phyloP scores from a whole-genome alignment of 2,113 vertebrate genomes.

The Catagonus wagneri region DNA sequence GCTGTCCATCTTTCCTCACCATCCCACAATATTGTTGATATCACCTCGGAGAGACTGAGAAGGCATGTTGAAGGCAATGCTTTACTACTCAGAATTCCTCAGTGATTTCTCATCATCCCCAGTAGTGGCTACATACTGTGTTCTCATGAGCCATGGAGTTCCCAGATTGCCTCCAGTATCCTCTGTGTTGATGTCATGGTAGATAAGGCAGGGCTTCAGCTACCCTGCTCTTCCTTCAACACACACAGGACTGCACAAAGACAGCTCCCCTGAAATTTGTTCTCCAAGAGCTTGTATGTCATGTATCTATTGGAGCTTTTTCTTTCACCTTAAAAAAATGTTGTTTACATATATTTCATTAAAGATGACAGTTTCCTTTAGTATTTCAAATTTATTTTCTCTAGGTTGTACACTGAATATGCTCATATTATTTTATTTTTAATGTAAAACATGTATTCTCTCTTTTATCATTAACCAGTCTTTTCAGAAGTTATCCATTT shows the following conservation, averaged over 20 bases:
- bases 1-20: background rate
- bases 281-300: background rate
- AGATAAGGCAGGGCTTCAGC: background rate
- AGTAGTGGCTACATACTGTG: background rate
- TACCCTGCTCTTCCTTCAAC: accelerated
- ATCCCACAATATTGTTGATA: background rate
- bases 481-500: background rate
- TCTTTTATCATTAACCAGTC: background rate
- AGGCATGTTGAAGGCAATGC: no score
- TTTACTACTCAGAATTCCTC: background rate
- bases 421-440: background rate
- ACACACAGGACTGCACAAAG: background rate
- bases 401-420: background rate
- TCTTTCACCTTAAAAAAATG: background rate
- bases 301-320: background rate
- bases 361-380: background rate
- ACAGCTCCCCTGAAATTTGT: background rate
- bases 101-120: background rate
- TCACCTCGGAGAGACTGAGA: background rate
- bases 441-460: background rate
- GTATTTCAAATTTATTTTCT: background rate
- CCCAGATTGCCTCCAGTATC: background rate
- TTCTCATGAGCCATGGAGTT: background rate
- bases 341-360: background rate
- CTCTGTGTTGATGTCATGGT: background rate